These are phyloP conservation scores for Atherix ibis DNA, from an alignment of 2,888 invertebrate species.

Conservation along the genomic window DNA sequence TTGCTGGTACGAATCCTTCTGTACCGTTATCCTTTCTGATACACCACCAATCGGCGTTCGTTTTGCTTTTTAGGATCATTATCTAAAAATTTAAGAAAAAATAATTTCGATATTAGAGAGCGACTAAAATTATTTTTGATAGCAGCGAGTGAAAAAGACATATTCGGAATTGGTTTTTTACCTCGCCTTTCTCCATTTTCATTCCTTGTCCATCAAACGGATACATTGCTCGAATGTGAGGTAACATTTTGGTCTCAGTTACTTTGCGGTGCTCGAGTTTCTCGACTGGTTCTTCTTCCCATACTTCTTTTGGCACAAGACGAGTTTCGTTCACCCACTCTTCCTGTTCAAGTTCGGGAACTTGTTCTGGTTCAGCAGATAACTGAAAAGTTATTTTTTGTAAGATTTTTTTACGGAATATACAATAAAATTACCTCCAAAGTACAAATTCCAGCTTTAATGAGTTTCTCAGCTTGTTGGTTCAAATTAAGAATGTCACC, in stretches of 20 bases:
- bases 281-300: slow-evolving; percentile 83
- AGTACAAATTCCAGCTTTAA: slow-evolving; percentile 54
- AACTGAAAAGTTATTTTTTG: too few species aligned
- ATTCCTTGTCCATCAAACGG: slow-evolving; percentile 87
- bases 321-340: slow-evolving; percentile 65
- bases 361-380: slow-evolving; percentile 46
- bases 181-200: slow-evolving; percentile 78
- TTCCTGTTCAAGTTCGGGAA: slow-evolving; percentile 44
- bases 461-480: slow-evolving; percentile 59
- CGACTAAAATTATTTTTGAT: too few species aligned
- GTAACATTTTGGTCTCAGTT: slow-evolving; percentile 69
- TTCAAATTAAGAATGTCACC: slow-evolving; percentile 72
- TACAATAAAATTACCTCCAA: slow-evolving; percentile 19
- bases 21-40: slow-evolving; percentile 81
- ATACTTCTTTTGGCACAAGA: slow-evolving; percentile 78
- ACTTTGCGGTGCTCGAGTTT: slow-evolving; percentile 72
- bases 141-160: too few species aligned
- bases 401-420: too few species aligned
- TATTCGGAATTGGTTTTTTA: too few species aligned
- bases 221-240: slow-evolving; percentile 76
- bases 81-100: slow-evolving; percentile 21
- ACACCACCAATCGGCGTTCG: slow-evolving; percentile 98
- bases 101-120: slow-evolving; percentile 13
- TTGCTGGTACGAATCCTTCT: slow-evolving; percentile 95
- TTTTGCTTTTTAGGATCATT: slow-evolving; percentile 86